phyloP scores from a whole-genome alignment of 2,113 vertebrate species.

The Machaerirhynchus nigripectus region DNA sequence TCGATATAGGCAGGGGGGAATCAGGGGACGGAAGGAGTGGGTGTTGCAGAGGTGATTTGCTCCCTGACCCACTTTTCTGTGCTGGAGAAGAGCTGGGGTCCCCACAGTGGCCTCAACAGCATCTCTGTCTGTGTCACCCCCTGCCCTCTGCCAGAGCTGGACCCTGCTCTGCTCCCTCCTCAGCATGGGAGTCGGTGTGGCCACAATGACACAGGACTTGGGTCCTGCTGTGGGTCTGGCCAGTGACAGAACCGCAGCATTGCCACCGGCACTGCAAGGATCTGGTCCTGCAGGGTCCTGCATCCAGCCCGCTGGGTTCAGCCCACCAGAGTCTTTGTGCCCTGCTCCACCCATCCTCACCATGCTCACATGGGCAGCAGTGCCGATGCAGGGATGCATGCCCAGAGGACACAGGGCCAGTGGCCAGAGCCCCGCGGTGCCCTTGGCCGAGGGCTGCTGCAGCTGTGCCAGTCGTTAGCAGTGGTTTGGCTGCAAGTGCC shows the following conservation, averaged over 20 bases:
- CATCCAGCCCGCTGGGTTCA: accelerated
- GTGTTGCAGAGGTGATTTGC: accelerated
- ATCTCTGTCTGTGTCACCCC: not conserved
- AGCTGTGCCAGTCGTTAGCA: not conserved
- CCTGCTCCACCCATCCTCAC: accelerated
- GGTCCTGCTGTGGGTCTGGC: accelerated
- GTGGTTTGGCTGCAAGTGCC: conserved; percentile 7
- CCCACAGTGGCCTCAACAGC: accelerated
- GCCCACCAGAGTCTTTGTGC: accelerated
- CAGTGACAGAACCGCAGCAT: accelerated
- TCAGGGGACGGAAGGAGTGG: not conserved
- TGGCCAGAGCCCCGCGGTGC: accelerated
- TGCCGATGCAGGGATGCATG: not conserved
- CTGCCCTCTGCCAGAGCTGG: not conserved
- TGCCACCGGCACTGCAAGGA: accelerated
- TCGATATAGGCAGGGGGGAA: conserved; percentile 36
- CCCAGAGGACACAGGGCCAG: accelerated
- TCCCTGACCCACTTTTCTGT: not conserved
- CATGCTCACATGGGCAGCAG: accelerated
- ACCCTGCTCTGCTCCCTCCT: accelerated
- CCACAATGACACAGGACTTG: accelerated
- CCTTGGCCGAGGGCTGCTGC: not conserved
- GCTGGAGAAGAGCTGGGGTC: not conserved
- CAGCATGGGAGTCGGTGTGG: accelerated
- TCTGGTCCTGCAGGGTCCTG: accelerated